Evolutionary conservation across 2,113 vertebrate species (phyloP).

Genomic region (Gopherus flavomarginatus): DNA sequence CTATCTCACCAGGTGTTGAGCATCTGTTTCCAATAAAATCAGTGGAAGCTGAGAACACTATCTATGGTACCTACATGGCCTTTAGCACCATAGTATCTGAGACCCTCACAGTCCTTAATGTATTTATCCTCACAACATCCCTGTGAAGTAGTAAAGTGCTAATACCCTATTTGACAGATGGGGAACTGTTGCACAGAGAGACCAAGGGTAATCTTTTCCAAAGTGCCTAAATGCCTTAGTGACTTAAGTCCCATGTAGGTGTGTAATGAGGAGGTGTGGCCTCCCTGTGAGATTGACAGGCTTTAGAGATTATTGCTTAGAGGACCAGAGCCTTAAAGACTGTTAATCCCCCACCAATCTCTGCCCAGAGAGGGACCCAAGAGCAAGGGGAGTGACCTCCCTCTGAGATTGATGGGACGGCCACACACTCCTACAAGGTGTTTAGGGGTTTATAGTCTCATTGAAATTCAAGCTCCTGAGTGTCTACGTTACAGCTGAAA

Average conservation of each 20-base stretch:
- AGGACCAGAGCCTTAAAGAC: too few species aligned
- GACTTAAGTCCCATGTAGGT: not conserved
- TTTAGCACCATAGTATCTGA: not conserved
- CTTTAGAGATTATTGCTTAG: too few species aligned
- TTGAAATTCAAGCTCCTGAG: not conserved
- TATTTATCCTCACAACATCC: fast-evolving
- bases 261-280: too few species aligned
- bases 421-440: too few species aligned
- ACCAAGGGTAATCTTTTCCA: not conserved
- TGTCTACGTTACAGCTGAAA: not conserved
- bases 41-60: not conserved
- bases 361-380: too few species aligned
- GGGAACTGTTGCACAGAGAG: not conserved
- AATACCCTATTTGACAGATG: not conserved
- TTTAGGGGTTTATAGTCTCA: not conserved
- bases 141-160: not conserved
- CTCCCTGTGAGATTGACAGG: too few species aligned
- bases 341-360: too few species aligned
- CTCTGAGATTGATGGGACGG: too few species aligned
- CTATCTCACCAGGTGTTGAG: not conserved
- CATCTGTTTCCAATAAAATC: not conserved
- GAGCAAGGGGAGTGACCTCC: too few species aligned
- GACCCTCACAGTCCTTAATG: not conserved
- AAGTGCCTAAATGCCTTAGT: not conserved
- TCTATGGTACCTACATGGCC: fast-evolving